These are phyloP conservation scores for Ricordea florida DNA, from an alignment of 92 coral and sea anemone species.

Conservation along the genomic window DNA sequence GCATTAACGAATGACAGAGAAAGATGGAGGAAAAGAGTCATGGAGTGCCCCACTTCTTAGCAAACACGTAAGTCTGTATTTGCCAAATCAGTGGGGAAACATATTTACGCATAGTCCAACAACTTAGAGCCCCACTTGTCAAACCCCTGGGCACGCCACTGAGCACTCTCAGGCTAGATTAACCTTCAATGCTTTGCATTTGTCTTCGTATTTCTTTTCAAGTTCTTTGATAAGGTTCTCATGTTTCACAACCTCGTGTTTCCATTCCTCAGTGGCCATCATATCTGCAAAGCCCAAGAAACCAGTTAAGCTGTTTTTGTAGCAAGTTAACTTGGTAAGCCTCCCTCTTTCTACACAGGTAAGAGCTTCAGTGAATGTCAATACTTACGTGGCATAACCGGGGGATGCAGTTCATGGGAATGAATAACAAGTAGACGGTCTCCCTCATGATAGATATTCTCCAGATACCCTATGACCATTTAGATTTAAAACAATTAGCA, in stretches of 20 bases:
- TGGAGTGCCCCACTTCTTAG: no score
- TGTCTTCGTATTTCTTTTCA: conserved; percentile 42
- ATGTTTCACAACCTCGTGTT: conserved; percentile 55
- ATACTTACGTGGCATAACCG: conserved; percentile 77
- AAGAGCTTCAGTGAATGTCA: no score
- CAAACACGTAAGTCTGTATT: no score
- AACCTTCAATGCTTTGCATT: conserved; percentile 56
- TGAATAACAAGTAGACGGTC: conserved; percentile 52
- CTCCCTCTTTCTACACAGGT: neutral
- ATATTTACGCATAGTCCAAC: no score
- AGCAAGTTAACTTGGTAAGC: neutral
- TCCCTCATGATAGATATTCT: conserved; percentile 40
- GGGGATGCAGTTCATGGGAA: conserved; percentile 74
- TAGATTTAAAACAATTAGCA: no score
- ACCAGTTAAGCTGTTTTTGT: no score
- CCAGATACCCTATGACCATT: conserved; percentile 40
- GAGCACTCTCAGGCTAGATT: neutral
- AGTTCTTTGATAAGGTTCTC: conserved; percentile 47
- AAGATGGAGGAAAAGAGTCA: no score
- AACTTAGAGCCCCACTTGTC: no score
- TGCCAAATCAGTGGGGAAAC: no score
- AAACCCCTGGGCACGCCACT: no score
- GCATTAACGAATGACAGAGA: no score
- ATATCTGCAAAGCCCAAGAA: conserved; percentile 44
- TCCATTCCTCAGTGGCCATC: conserved; percentile 75